phyloP scores from a whole-genome alignment of 2,888 invertebrate genomes.

The Megaustenia siamemsis region DNA sequence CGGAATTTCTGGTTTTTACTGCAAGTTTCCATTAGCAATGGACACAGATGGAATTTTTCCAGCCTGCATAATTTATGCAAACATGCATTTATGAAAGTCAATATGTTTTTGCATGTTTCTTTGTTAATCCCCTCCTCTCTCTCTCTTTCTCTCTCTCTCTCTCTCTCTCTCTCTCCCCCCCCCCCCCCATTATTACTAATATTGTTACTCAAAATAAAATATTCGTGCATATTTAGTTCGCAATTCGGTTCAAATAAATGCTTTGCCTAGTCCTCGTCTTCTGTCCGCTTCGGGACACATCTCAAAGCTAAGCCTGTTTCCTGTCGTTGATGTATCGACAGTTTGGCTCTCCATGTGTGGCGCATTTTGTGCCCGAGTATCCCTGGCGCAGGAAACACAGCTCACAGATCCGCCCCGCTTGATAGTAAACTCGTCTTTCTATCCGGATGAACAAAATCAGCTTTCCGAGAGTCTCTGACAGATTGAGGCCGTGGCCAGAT shows the following conservation, averaged over 20 bases:
- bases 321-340: neutral
- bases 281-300: neutral
- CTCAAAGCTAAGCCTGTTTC: neutral
- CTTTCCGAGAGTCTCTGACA: neutral
- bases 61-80: too few species aligned
- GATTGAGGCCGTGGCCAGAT: neutral
- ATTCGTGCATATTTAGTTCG: too few species aligned
- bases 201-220: too few species aligned
- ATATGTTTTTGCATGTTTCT: too few species aligned
- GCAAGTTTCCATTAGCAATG: too few species aligned
- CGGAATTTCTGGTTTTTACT: too few species aligned
- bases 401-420: neutral
- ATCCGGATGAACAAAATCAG: neutral
- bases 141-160: too few species aligned
- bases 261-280: neutral
- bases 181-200: too few species aligned
- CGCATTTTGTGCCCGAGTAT: neutral
- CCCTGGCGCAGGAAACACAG: neutral
- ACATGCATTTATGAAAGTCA: too few species aligned
- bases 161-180: too few species aligned
- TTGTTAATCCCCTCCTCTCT: too few species aligned
- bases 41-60: too few species aligned
- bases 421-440: neutral
- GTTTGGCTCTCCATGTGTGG: neutral
- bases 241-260: neutral